phyloP scores from a whole-genome alignment of 2,113 vertebrate genomes.

The Stomatorhinus ivindoensis region DNA sequence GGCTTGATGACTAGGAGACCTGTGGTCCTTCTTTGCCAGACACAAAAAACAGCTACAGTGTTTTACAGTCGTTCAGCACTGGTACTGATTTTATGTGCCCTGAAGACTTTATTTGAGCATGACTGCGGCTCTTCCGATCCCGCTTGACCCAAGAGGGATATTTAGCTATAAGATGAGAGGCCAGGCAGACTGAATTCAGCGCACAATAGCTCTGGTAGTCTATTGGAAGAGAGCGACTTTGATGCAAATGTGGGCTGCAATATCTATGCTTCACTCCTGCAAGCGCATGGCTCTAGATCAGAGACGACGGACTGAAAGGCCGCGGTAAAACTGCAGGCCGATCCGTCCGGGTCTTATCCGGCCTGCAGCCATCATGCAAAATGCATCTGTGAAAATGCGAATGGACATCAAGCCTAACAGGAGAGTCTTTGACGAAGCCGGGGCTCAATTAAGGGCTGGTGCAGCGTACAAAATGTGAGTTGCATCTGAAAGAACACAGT shows the following conservation, averaged over 20 bases:
- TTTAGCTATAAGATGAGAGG: not conserved
- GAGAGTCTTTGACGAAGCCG: not conserved
- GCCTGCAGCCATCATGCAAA: not conserved
- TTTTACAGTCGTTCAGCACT: not conserved
- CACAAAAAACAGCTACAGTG: not conserved
- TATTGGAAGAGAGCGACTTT: not conserved
- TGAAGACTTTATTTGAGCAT: not conserved
- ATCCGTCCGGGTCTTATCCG: not conserved
- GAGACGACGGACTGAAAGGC: not conserved
- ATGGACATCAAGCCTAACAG: slow-evolving; percentile 6
- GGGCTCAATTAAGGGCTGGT: not conserved
- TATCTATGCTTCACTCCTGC: not conserved
- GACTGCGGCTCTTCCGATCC: not conserved
- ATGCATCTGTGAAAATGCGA: not conserved
- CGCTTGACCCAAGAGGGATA: not conserved
- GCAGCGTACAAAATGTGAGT: not conserved
- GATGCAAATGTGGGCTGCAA: not conserved
- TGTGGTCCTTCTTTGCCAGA: not conserved
- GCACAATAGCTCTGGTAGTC: not conserved
- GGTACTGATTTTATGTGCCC: not conserved
- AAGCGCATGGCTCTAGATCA: not conserved
- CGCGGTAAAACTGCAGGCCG: not conserved
- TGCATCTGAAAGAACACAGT: not conserved
- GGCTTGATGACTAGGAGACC: not conserved
- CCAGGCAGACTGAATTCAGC: not conserved